Evolutionary conservation across 92 coral and sea anemone species (phyloP).

Genomic region (Epizoanthus illoricatus): DNA sequence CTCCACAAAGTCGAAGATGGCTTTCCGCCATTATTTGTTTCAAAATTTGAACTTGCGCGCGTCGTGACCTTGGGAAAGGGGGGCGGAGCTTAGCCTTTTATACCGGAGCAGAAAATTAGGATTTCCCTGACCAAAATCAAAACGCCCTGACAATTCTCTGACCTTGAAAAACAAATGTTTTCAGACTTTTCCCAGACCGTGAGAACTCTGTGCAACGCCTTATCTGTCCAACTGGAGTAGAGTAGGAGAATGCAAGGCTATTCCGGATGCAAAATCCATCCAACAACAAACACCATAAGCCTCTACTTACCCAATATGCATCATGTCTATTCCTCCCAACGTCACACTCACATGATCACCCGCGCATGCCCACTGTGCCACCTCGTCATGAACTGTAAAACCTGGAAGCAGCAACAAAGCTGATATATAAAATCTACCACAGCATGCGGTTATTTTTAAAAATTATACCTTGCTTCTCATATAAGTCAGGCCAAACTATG

Average conservation of each 20-base stretch:
- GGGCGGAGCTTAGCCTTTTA: no score
- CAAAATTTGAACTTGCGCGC: no score
- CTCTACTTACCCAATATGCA: slow-evolving; percentile 85
- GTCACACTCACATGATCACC: slow-evolving; percentile 91
- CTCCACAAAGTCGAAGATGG: no score
- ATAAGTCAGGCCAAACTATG: not conserved
- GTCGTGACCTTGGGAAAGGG: no score
- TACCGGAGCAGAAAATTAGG: no score
- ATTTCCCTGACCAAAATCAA: no score
- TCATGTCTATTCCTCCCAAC: slow-evolving; percentile 85
- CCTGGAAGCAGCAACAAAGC: slow-evolving; percentile 39
- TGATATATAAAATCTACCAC: not conserved
- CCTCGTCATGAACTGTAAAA: slow-evolving; percentile 80
- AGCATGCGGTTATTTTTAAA: not conserved
- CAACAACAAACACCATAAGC: not conserved
- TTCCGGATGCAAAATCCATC: not conserved
- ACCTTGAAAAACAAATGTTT: no score
- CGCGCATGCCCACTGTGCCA: slow-evolving; percentile 87
- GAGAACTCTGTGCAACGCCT: no score
- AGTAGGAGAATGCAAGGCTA: not conserved
- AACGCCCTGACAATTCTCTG: no score
- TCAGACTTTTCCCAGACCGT: no score
- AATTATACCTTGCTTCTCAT: not conserved
- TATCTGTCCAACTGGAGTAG: no score
- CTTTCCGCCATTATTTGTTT: no score